These are phyloP conservation scores for Acrobasis consociella DNA, from an alignment of 2,888 invertebrate genomes.

Conservation along the genomic window DNA sequence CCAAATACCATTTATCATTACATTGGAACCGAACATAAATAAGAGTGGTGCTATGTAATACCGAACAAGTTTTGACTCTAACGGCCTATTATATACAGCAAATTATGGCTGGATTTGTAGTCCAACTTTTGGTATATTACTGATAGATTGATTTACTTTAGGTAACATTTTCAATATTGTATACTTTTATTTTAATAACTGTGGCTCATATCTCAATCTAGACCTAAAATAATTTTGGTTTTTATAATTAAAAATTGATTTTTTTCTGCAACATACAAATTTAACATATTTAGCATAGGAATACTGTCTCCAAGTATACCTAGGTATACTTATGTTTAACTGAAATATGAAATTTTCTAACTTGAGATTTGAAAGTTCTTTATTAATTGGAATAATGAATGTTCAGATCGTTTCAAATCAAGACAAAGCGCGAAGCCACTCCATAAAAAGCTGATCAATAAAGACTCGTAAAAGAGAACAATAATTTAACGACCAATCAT, in stretches of 20 bases:
- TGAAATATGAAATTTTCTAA: background rate
- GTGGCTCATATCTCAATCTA: background rate
- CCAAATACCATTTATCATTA: conserved; percentile 21
- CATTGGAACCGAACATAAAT: conserved; percentile 19
- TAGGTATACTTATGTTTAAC: too few species aligned
- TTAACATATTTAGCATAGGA: too few species aligned
- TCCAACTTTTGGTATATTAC: conserved; percentile 1
- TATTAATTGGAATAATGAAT: background rate
- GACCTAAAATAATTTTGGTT: too few species aligned
- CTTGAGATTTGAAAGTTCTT: background rate
- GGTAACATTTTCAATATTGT: background rate
- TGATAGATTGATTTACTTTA: conserved; percentile 9
- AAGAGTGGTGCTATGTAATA: conserved; percentile 16
- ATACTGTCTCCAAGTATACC: too few species aligned
- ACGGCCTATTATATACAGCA: conserved; percentile 22
- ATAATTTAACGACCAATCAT: background rate
- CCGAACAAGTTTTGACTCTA: conserved; percentile 21
- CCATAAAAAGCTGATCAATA: background rate
- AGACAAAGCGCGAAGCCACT: background rate
- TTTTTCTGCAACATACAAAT: too few species aligned
- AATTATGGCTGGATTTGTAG: conserved; percentile 7
- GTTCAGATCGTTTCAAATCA: background rate
- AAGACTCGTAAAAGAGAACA: background rate
- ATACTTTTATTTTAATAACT: background rate
- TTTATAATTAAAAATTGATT: too few species aligned